Evolutionary conservation across 2,797 vertebrate genomes (phyloP), one percentile per base, ranked within the genome.

Genomic region (Siniperca scherzeri): DNA sequence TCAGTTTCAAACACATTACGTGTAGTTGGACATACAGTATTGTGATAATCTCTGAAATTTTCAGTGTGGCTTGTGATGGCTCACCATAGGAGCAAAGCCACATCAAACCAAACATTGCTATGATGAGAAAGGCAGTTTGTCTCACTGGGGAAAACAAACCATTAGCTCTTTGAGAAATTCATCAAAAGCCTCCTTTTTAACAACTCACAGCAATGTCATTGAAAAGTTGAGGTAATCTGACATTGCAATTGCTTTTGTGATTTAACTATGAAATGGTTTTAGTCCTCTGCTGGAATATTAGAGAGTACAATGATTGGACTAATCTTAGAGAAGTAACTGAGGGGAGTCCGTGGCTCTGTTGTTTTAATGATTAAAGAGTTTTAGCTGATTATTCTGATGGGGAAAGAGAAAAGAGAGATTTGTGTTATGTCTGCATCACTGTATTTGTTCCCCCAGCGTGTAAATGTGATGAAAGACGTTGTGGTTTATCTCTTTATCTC

Each of bases 81-180:
- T 89, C 68, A 74, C 82, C 75, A n/a, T 75, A 53, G 77, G 68
- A 78, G 79, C 79, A 3, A 44, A 62, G 60, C 61, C 19, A 84
- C 86, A 87, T 92, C 88, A 91, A 92, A 91, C 84, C 83, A 64
- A 82, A 73, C 50, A 30, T 36, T 55, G 42, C 52, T 16, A 1
- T 64, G 82, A 87, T 38, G 42, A 84, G 61, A 79, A 71, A 80
- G 73, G 69, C 79, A 2, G 17, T 8, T 7, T 10, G 69, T 70
- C 61, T 84, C 78, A 68, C 85, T 3, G 74, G 78, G 86, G 88
- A 91, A 84, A 42, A 94, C 86, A 91, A 90, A 85, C 90, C 84
- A 88, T 90, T 92, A 89, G 78, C 78, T 90, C 83, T 90, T 89
- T 87, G 78, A 88, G 85, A 87, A 93, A 91, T 87, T 87, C 85